These are phyloP conservation scores for Arothron firmamentum DNA, from an alignment of 2,113 vertebrate genomes.

Conservation along the genomic window DNA sequence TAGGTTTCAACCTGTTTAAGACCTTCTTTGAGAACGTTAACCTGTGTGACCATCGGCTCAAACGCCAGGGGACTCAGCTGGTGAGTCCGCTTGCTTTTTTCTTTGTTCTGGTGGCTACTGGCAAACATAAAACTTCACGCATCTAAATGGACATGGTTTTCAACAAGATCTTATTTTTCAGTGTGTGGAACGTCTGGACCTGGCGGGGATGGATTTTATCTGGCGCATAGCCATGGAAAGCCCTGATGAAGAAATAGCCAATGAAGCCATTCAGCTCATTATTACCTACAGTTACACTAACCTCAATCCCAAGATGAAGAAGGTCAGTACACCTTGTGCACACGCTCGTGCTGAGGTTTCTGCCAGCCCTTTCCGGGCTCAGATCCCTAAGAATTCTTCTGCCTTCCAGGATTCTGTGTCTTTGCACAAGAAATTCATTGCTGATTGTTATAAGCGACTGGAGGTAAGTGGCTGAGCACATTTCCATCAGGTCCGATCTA, in stretches of 20 bases:
- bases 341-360: no score
- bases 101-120: neutral
- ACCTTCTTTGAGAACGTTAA: conserved; percentile 99
- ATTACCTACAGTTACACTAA: conserved; percentile 99
- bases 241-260: conserved; percentile 98
- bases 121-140: no score
- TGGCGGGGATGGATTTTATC: conserved; percentile 98
- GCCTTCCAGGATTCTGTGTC: conserved; percentile 89
- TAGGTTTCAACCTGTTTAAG: conserved; percentile 98
- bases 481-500: neutral
- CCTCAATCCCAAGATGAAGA: conserved; percentile 96
- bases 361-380: no score
- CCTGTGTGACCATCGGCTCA: conserved; percentile 95
- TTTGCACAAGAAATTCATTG: conserved; percentile 98
- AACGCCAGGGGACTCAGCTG: conserved; percentile 95
- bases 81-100: conserved; percentile 70
- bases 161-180: conserved; percentile 49
- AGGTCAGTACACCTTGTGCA: conserved; percentile 73
- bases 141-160: neutral
- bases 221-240: conserved; percentile 99
- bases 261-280: conserved; percentile 97
- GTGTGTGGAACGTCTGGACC: conserved; percentile 96
- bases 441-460: conserved; percentile 95
- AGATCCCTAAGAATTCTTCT: neutral
- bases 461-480: conserved; percentile 77